phyloP scores from a whole-genome alignment of 1,140 invertebrate species.

The Lordiphosa mommai region DNA sequence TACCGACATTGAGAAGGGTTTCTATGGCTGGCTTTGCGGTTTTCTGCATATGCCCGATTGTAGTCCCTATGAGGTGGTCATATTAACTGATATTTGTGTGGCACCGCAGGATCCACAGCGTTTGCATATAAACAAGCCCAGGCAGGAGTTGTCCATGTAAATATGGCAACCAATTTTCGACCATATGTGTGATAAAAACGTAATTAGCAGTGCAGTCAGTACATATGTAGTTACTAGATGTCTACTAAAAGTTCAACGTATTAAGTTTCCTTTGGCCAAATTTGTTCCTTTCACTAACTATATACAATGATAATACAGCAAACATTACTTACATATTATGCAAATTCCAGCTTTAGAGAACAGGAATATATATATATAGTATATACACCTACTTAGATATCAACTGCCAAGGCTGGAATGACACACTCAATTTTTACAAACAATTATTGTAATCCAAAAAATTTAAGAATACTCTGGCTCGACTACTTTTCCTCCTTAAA shows the following conservation, averaged over 20 bases:
- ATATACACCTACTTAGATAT: constrained; percentile 20
- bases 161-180: constrained; percentile 26
- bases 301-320: background rate
- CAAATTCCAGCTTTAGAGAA: constrained; percentile 59
- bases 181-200: constrained; percentile 67
- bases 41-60: constrained; percentile 85
- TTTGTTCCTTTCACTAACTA: constrained; percentile 59
- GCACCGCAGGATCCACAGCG: constrained; percentile 65
- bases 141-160: constrained; percentile 77
- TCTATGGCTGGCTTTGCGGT: constrained; percentile 89
- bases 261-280: constrained; percentile 70
- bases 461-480: no score
- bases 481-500: no score
- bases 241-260: constrained; percentile 42
- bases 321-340: constrained; percentile 32
- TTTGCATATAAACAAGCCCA: constrained; percentile 71
- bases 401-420: no score
- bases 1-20: constrained; percentile 88
- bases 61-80: constrained; percentile 75
- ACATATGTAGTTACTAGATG: constrained; percentile 23
- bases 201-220: constrained; percentile 38
- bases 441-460: no score
- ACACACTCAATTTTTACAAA: no score
- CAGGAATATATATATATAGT: constrained; percentile 23
- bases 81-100: constrained; percentile 72